Evolutionary conservation across 1,140 invertebrate genomes (phyloP).

Genomic region (Halictus rubicundus): DNA sequence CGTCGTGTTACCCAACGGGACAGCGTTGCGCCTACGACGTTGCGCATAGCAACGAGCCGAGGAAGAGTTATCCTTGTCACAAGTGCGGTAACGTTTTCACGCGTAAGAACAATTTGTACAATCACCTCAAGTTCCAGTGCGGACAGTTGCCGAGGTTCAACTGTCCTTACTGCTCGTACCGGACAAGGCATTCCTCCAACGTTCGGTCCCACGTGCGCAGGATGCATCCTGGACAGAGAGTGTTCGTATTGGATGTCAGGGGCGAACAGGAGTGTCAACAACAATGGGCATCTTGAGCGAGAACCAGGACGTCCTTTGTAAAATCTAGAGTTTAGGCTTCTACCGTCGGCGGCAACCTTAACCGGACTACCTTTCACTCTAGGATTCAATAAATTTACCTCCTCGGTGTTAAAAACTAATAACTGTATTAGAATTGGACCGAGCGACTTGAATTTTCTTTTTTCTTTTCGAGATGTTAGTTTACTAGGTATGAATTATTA

Average conservation of each 20-base stretch:
- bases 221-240: slow-evolving; percentile 50
- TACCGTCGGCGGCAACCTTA: no score
- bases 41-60: slow-evolving; percentile 17
- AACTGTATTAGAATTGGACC: no score
- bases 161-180: slow-evolving; percentile 78
- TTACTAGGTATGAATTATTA: no score
- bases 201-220: slow-evolving; percentile 72
- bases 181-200: slow-evolving; percentile 76
- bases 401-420: no score
- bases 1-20: slow-evolving; percentile 11
- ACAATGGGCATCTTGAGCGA: slow-evolving; percentile 2
- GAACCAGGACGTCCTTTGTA: no score
- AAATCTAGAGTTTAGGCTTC: no score
- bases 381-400: no score
- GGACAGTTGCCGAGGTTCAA: slow-evolving; percentile 81
- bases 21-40: slow-evolving; percentile 24
- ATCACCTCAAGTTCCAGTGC: slow-evolving; percentile 80
- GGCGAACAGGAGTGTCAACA: neutral
- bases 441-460: no score
- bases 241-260: slow-evolving; percentile 55
- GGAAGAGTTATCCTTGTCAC: slow-evolving; percentile 60
- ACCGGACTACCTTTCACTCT: no score
- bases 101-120: slow-evolving; percentile 79
- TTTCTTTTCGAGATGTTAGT: no score
- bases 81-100: slow-evolving; percentile 68